Percentiles rank a stretch among this genome's conserved stretches.
phyloP scores from a whole-genome alignment of 2,797 vertebrate genomes.

The Ptychadena robeensis region DNA sequence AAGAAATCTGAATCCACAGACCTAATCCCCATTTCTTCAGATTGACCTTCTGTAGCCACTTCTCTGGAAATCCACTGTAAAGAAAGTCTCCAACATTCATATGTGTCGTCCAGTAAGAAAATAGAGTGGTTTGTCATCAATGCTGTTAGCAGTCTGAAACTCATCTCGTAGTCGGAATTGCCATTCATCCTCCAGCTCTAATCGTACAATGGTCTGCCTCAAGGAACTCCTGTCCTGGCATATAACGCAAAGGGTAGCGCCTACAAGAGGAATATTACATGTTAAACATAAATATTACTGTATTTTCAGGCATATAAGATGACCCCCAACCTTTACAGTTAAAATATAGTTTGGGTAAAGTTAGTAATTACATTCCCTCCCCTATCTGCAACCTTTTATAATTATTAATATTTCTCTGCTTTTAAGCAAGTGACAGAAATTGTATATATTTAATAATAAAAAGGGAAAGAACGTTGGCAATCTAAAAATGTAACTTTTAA shows the following conservation, averaged over 20 bases:
- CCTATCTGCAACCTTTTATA: too few relatives aligned
- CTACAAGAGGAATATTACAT: conserved; percentile 67
- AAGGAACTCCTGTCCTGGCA: conserved; percentile 96
- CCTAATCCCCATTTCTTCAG: neutral
- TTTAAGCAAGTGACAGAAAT: too few relatives aligned
- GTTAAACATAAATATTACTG: too few relatives aligned
- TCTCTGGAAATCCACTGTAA: neutral
- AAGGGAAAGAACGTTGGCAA: too few relatives aligned
- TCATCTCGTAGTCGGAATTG: conserved; percentile 96
- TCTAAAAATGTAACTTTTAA: too few relatives aligned
- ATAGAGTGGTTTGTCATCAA: conserved; percentile 92
- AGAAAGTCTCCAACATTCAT: conserved; percentile 68
- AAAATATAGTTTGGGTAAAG: too few relatives aligned
- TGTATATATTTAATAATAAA: too few relatives aligned
- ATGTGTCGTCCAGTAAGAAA: conserved; percentile 95
- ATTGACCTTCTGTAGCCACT: neutral
- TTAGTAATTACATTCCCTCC: too few relatives aligned
- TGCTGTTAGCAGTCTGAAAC: conserved; percentile 97
- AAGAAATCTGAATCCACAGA: neutral
- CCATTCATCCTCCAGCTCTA: conserved; percentile 98
- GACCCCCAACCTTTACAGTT: too few relatives aligned
- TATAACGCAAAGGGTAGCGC: conserved; percentile 96
- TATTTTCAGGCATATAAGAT: neutral
- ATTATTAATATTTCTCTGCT: too few relatives aligned
- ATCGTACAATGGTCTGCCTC: conserved; percentile 91